These are phyloP conservation scores for Monopterus albus DNA, from an alignment of 2,113 vertebrate species.

Conservation along the genomic window DNA sequence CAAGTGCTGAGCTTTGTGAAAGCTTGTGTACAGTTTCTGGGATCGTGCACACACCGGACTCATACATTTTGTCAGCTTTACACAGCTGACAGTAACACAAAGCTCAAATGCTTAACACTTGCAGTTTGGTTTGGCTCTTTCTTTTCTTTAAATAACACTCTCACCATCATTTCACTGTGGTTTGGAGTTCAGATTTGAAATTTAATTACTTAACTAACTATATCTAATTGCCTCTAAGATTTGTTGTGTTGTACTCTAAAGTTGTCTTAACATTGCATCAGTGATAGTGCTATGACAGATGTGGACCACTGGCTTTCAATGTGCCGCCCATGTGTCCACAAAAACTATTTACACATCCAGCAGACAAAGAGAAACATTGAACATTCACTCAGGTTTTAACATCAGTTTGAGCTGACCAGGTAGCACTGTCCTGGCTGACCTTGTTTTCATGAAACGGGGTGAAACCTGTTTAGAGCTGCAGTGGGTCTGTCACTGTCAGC, in stretches of 20 bases:
- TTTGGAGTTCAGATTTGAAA: too few species aligned
- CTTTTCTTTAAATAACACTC: too few species aligned
- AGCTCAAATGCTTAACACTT: conserved; percentile 1
- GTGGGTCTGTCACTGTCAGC: not conserved
- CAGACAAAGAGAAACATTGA: too few species aligned
- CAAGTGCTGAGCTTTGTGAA: too few species aligned
- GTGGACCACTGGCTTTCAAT: not conserved
- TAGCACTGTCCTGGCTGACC: not conserved
- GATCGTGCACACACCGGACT: conserved; percentile 7
- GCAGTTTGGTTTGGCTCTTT: not conserved
- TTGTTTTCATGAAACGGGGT: conserved; percentile 1
- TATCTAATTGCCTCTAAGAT: too few species aligned
- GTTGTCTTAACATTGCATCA: too few species aligned
- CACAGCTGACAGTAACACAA: conserved; percentile 27
- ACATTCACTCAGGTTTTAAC: not conserved
- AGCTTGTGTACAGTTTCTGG: too few species aligned
- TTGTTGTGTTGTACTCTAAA: too few species aligned
- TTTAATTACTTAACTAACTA: too few species aligned
- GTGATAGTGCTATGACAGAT: too few species aligned
- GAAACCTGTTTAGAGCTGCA: not conserved
- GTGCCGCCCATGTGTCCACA: not conserved
- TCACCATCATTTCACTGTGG: too few species aligned
- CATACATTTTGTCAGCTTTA: too few species aligned
- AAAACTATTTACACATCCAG: not conserved
- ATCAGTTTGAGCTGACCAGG: not conserved